These are phyloP conservation scores for Philopedon plagiatum DNA, from an alignment of 2,888 invertebrate genomes.

Conservation along the genomic window DNA sequence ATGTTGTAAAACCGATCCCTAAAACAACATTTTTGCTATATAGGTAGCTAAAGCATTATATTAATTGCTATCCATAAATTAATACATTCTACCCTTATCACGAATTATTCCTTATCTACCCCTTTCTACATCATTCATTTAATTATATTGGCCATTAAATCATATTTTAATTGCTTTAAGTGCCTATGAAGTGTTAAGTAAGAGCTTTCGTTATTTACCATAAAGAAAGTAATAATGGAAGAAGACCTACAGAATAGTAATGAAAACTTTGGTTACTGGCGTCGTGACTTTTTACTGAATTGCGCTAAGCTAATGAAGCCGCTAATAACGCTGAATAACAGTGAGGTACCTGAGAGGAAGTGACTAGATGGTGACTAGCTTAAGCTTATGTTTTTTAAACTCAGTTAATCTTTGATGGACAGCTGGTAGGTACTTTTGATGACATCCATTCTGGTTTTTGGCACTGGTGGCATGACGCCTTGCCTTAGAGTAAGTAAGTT, in stretches of 20 bases:
- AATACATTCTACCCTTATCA: slow-evolving; percentile 35
- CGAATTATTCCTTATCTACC: slow-evolving; percentile 42
- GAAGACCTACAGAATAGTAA: slow-evolving; percentile 8
- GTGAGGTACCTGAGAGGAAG: too few species aligned
- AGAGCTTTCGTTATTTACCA: slow-evolving; percentile 46
- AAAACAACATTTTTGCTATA: not conserved
- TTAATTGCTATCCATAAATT: slow-evolving; percentile 41
- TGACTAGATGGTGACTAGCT: too few species aligned
- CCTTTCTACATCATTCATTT: slow-evolving; percentile 45
- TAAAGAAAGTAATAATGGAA: slow-evolving; percentile 45
- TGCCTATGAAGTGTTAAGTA: slow-evolving; percentile 48
- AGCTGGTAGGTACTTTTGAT: too few species aligned
- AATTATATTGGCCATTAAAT: slow-evolving; percentile 45
- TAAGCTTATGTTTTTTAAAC: too few species aligned
- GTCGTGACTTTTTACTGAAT: too few species aligned
- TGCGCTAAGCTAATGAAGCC: too few species aligned
- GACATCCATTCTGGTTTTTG: too few species aligned
- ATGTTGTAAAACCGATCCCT: not conserved
- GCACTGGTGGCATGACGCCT: too few species aligned
- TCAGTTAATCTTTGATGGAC: too few species aligned
- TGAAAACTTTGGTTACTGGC: not conserved
- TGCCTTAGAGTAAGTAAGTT: too few species aligned
- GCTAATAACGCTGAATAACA: too few species aligned
- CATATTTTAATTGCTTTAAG: slow-evolving; percentile 48
- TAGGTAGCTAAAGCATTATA: slow-evolving; percentile 12